Evolutionary conservation across 2,113 vertebrate species (phyloP).

Genomic region (Tragelaphus imberbis): DNA sequence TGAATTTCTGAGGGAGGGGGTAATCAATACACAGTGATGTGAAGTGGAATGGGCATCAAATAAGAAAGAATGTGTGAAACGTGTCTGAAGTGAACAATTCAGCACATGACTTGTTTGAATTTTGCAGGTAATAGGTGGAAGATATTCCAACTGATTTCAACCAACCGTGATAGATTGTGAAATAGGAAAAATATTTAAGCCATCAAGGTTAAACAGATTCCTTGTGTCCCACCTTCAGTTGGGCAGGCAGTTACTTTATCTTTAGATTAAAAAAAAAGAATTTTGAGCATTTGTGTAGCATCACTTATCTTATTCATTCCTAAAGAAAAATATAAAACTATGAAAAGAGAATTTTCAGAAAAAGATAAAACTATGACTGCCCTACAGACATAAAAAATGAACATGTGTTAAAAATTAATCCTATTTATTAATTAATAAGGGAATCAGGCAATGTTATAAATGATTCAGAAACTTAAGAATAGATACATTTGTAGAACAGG

Average conservation of each 20-base stretch:
- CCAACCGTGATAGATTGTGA: slow-evolving; percentile 34
- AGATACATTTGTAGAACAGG: not conserved
- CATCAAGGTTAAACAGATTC: slow-evolving; percentile 38
- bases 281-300: not conserved
- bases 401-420: not conserved
- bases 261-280: not conserved
- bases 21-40: slow-evolving; percentile 49
- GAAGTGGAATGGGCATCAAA: slow-evolving; percentile 43
- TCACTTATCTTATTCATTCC: not conserved
- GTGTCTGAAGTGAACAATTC: slow-evolving; percentile 39
- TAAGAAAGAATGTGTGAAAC: slow-evolving; percentile 52
- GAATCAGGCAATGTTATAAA: not conserved
- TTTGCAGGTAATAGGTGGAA: slow-evolving; percentile 42
- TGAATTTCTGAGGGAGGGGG: slow-evolving; percentile 35
- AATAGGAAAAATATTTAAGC: slow-evolving; percentile 51
- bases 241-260: not conserved
- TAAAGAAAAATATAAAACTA: not conserved
- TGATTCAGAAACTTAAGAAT: not conserved
- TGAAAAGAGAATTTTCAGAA: not conserved
- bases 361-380: not conserved
- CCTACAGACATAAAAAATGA: not conserved
- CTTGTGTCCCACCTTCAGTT: not conserved
- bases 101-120: slow-evolving; percentile 46
- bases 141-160: slow-evolving; percentile 44
- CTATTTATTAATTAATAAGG: not conserved